phyloP scores from a whole-genome alignment of 2,888 invertebrate genomes.

The Agonum fuliginosum region DNA sequence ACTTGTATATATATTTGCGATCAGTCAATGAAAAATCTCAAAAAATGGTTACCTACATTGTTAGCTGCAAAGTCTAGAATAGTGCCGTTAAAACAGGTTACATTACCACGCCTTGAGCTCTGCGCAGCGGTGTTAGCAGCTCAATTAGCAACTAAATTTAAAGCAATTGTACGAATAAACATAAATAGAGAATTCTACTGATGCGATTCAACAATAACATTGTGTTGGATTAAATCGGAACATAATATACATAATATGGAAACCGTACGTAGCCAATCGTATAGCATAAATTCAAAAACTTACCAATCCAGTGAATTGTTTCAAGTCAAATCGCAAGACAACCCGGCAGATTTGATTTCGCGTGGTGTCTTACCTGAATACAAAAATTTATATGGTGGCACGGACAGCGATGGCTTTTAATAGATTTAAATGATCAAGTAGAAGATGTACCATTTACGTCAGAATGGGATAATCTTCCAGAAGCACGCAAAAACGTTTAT shows the following conservation, averaged over 20 bases:
- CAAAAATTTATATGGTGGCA: constrained; percentile 49
- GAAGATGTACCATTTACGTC: neutral
- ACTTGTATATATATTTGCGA: constrained; percentile 63
- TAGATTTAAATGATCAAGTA: neutral
- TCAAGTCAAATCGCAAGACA: constrained; percentile 61
- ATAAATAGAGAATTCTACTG: constrained; percentile 60
- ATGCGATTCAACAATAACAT: constrained; percentile 66
- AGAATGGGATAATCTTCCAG: neutral
- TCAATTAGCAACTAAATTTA: constrained; percentile 59
- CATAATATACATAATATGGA: constrained; percentile 62
- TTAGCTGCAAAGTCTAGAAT: constrained; percentile 63
- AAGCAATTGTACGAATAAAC: constrained; percentile 30
- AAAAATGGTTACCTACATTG: constrained; percentile 16
- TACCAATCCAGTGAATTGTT: constrained; percentile 60
- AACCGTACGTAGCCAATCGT: constrained; percentile 65
- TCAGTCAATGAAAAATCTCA: constrained; percentile 18
- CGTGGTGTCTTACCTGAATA: constrained; percentile 36
- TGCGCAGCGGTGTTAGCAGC: constrained; percentile 65
- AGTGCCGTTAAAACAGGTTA: constrained; percentile 63
- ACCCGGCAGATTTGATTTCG: constrained; percentile 63
- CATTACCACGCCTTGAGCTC: constrained; percentile 66
- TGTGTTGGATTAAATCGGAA: constrained; percentile 64
- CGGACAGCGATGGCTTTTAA: constrained; percentile 48
- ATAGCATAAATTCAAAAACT: constrained; percentile 63
- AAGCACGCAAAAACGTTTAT: neutral